Base-by-base conservation (phyloP, 2,888 invertebrate species). In the Odiellus spinosus region DNA sequence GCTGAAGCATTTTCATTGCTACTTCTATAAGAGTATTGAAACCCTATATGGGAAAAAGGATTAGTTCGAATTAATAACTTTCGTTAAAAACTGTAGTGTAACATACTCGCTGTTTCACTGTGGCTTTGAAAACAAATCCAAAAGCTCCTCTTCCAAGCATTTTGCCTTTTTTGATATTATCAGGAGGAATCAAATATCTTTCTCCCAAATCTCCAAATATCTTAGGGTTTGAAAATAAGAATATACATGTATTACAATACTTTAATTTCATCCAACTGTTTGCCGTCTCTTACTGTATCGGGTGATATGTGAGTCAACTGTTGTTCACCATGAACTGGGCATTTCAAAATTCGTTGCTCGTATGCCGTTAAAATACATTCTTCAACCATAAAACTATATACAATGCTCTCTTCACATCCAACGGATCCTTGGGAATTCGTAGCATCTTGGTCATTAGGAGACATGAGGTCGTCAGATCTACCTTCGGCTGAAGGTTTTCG, bases 1-100 rank as follows among this genome's bases (percentile, higher is more conserved):
- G 93, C 65, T 93, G 91, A 48, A 95, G 67, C 76, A 93, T 88
- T 70, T 96, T 96, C 70, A 95, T 78, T 0, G 96, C 95, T 1
- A 93, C 84, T 49, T 81, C 76, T 17, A 75, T 71, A 48, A 73
- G 71, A 2, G 56, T 44, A 42, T 49, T 53, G 20, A 39, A 48
- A 40, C 53, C 53, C 53, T 53, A 32, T 45, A 46, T 36, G 38
- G 8, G 34, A 14, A 40, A 39, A 14, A 35, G 35, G 14, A 35
- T 35, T 35, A 35, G n/a, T 35, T 35, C 12, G 12, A 4, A 12
- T 35, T n/a, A n/a, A n/a, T n/a, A n/a, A n/a, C n/a, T n/a, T n/a
- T n/a, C n/a, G n/a, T n/a, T n/a, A n/a, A n/a, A n/a, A n/a, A n/a
- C n/a, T n/a, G n/a, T n/a, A n/a, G n/a, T n/a, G n/a, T n/a, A 40